Conservation (phyloP, 2,113 vertebrate species). For the Tragelaphus buxtoni region DNA sequence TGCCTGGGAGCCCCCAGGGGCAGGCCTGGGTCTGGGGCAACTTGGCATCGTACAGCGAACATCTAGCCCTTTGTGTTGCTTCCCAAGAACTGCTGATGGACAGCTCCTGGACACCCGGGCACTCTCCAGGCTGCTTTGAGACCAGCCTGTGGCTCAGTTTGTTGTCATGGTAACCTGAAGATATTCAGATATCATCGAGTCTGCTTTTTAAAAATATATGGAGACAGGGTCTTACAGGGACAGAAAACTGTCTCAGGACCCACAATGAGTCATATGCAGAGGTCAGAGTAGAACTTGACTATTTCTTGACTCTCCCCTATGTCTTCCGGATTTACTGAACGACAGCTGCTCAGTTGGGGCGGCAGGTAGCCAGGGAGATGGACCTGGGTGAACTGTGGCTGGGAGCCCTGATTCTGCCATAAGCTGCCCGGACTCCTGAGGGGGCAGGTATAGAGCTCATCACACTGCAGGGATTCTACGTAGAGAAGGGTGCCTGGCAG, state of each 20-base stretch:
- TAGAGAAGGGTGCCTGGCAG: background rate
- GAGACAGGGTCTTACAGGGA: background rate
- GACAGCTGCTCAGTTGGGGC: background rate
- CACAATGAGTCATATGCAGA: background rate
- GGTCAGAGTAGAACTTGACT: background rate
- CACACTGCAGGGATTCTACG: background rate
- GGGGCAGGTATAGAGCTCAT: background rate
- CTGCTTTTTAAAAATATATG: background rate
- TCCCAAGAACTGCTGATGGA: background rate
- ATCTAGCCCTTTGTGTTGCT: background rate
- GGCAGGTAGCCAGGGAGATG: accelerated
- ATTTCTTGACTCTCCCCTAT: no score
- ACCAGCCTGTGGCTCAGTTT: background rate
- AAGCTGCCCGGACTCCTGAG: background rate
- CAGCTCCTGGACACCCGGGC: background rate
- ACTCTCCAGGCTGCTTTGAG: background rate
- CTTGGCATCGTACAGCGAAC: background rate
- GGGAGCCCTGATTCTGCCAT: background rate
- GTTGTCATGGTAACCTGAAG: background rate
- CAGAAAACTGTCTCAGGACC: background rate
- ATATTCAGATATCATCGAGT: background rate
- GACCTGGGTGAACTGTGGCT: accelerated
- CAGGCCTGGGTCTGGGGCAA: background rate
- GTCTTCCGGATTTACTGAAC: background rate
- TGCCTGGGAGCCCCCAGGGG: background rate